phyloP scores from a whole-genome alignment of 2,888 invertebrate species.

The Yponomeuta plumbellus region DNA sequence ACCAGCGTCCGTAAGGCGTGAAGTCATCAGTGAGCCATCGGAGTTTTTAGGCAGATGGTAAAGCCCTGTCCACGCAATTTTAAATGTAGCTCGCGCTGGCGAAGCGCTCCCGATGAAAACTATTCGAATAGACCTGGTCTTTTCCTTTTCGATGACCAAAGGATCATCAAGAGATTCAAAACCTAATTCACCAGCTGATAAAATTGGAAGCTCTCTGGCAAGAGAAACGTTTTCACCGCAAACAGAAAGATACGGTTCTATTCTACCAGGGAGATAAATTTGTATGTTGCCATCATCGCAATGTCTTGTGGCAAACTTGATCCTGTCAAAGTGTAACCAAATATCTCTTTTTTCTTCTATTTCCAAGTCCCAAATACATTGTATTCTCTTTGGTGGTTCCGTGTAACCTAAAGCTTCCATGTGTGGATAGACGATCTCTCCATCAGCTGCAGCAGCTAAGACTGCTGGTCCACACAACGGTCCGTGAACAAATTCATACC shows the following conservation, averaged over 20 bases:
- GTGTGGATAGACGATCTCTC: constrained; percentile 91
- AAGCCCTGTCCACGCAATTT: constrained; percentile 93
- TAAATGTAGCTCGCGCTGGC: constrained; percentile 89
- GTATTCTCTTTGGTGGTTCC: constrained; percentile 81
- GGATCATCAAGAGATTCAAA: constrained; percentile 76
- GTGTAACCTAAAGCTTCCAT: constrained; percentile 85
- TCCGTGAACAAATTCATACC: constrained; percentile 92
- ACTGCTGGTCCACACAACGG: constrained; percentile 91
- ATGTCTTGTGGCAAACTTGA: constrained; percentile 88
- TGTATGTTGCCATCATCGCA: constrained; percentile 93
- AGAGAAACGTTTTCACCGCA: constrained; percentile 92
- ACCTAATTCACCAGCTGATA: constrained; percentile 86
- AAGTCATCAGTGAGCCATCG: constrained; percentile 87
- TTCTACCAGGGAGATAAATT: constrained; percentile 83
- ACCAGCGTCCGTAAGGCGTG: constrained; percentile 81
- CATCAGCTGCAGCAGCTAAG: constrained; percentile 86
- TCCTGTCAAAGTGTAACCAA: constrained; percentile 91
- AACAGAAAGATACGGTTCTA: constrained; percentile 86
- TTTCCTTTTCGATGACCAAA: constrained; percentile 75
- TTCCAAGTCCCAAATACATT: constrained; percentile 88
- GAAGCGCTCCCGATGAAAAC: constrained; percentile 86
- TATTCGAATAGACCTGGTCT: constrained; percentile 80
- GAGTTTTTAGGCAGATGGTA: constrained; percentile 90
- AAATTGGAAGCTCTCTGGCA: constrained; percentile 86
- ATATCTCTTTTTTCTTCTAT: constrained; percentile 90